Evolutionary conservation across 2,113 vertebrate species (phyloP), one percentile per base, ranked within the genome.

Genomic region (Crotalus helleri): DNA sequence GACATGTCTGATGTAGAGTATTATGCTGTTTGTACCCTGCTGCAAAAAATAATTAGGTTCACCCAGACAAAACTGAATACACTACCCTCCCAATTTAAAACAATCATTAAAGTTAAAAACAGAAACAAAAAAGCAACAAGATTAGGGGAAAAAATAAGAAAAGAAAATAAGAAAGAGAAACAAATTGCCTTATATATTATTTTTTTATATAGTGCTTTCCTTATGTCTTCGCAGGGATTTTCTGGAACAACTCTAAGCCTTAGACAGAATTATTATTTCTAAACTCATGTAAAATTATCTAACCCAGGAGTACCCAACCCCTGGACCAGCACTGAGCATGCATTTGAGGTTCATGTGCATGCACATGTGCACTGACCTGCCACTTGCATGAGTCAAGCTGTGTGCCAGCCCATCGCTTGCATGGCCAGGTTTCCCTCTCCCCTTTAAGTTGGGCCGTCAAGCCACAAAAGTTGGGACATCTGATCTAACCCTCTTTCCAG

Each of bases 11-110:
- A 15, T 61, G 24, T 29, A 69, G 12, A 90, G 58, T 13, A 29
- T 64, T 93, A 19, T 81, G 69, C 91, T 96, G 93, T 85, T 94
- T 95, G 85, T 94, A 33, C 54, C 91, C 93, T 95, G 87, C 91
- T 93, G 94, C 95, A 94, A 92, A 87, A 88, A 69, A 91, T 58
- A 49, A 96, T 92, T 81, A 89, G 44, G 86, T 90, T 3, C 1
- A 94, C 92, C 96, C 13, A 33, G 29, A n/a, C 29, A 69, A 69
- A 69, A 69, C n/a, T 74, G n/a, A 74, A 33, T 74, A 33, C n/a
- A 33, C 13, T 33, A 33, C 12, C 64, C n/a, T 33, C 2, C 64
- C n/a, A 13, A 17, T 74, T 74, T 33, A 74, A n/a, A 74, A 74
- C 12, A 74, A 74, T 33, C 64, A 17, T 74, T 33, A 74, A 33